Conservation (phyloP, 2,888 invertebrate species). For the Nesidiocoris tenuis region DNA sequence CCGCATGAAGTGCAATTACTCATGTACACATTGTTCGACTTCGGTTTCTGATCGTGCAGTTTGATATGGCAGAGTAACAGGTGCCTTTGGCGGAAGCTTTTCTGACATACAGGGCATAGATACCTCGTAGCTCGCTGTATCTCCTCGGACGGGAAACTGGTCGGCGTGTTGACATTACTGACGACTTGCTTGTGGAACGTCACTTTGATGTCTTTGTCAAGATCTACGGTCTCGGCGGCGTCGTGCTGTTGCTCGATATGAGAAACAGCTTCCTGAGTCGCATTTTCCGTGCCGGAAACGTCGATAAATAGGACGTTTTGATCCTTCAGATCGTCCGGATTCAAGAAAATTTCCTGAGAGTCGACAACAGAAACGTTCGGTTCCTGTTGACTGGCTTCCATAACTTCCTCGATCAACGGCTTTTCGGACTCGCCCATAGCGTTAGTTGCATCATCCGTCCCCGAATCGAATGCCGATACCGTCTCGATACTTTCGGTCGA, state of each 20-base stretch:
- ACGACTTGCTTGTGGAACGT: background rate
- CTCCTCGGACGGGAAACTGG: conserved; percentile 5
- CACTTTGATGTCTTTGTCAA: background rate
- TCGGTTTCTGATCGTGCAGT: conserved; percentile 21
- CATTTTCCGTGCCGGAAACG: conserved; percentile 1
- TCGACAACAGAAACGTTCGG: background rate
- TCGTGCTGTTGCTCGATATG: conserved; percentile 8
- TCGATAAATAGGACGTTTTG: conserved; percentile 17
- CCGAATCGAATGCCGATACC: conserved; percentile 14
- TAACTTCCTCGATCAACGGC: background rate
- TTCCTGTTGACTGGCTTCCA: background rate
- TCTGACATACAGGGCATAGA: conserved; percentile 32
- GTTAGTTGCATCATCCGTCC: background rate
- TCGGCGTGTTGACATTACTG: background rate
- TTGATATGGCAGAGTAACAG: conserved; percentile 24
- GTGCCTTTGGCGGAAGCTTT: conserved; percentile 31
- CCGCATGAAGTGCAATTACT: conserved; percentile 28
- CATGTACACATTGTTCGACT: conserved; percentile 20
- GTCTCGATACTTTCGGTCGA: conserved; percentile 16
- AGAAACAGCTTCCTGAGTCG: conserved; percentile 1
- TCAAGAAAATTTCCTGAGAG: conserved; percentile 11
- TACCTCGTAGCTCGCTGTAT: background rate
- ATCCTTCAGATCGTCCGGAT: conserved; percentile 8
- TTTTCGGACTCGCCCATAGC: background rate
- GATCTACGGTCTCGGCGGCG: background rate